Base-by-base conservation (phyloP, 2,797 vertebrate species). In the Capromys pilorides region DNA sequence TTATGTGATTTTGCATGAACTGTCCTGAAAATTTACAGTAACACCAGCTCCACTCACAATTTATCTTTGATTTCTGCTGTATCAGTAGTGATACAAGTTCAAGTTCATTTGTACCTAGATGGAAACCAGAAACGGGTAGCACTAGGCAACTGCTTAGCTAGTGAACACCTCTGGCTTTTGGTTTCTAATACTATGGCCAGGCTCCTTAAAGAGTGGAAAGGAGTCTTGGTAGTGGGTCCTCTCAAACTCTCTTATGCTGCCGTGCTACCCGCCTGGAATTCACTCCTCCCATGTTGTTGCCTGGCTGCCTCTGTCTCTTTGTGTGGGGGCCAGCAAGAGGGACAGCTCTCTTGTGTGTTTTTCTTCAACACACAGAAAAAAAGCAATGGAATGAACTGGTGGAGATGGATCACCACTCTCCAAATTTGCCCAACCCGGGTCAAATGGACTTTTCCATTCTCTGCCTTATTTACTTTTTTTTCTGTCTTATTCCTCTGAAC, bases 31-130 rank as follows among this genome's bases (percentile, higher is more conserved):
- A 91, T 24, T 19, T 12, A 61, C 1, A 75, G 33, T 41, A 41
- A 64, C 1, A 5, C 19, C 62, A 45, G 14, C 24, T 86, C 36
- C 33, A 85, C 80, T 61, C 57, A 88, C n/a, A 84, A 13, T 31
- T 1, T 0, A 26, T 36, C 12, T 86, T 75, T 88, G 22, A 94
- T 77, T 78, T 90, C 83, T 88, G 33, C 62, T 66, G 12, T 87
- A 62, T 69, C 64, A n/a, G 0, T 77, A 78, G 13, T 39, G 28
- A 89, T 24, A n/a, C 10, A n/a, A 36, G 28, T 77, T 64, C 14
- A 41, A 62, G 31, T 79, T 59, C 80, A 39, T 92, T 91, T 94
- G 88, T 73, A 49, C n/a, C 36, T 61, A 85, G 75, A 49, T 86
- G 64, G 22, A 88, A 64, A 64, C 33, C n/a, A 77, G 80, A 95